A percentile compares a stretch with the other conserved stretches of the same genome.
Conservation (phyloP, 2,797 vertebrate species). For the Garrulus glandarius region DNA sequence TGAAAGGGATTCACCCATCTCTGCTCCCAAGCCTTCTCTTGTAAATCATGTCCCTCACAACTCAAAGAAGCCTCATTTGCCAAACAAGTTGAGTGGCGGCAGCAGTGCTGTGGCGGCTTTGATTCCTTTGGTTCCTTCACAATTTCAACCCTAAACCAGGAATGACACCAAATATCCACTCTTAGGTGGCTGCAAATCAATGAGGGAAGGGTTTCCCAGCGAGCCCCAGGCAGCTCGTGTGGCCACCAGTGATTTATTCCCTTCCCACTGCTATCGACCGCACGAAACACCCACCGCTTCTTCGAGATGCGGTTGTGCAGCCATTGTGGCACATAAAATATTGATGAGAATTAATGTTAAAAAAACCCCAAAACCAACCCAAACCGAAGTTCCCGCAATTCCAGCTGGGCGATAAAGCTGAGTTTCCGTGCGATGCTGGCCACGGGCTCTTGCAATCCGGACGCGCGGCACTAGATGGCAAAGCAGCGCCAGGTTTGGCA, state of each 20-base stretch:
- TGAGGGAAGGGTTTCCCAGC: neutral
- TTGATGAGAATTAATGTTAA: neutral
- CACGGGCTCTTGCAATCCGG: slow-evolving; percentile 49
- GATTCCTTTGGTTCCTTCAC: fast-evolving
- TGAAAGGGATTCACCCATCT: neutral
- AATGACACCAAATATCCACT: neutral
- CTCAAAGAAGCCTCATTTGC: neutral
- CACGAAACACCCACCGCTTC: fast-evolving
- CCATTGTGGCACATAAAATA: neutral
- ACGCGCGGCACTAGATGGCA: slow-evolving; percentile 74
- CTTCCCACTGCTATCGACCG: neutral
- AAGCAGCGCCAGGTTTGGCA: slow-evolving; percentile 60
- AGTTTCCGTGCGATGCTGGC: neutral
- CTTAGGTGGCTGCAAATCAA: neutral
- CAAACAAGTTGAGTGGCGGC: neutral
- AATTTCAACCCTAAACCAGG: neutral
- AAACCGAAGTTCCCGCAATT: neutral
- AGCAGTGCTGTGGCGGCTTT: neutral
- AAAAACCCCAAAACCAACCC: neutral
- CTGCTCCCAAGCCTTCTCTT: neutral
- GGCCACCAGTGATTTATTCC: neutral
- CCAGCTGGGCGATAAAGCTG: fast-evolving
- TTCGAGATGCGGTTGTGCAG: neutral
- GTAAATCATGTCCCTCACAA: neutral
- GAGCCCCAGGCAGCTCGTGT: neutral